A percentile compares a stretch with the other conserved stretches of the same genome.
Evolutionary conservation across 2,113 vertebrate species (phyloP).

Genomic region (Thalassarche chlororhynchos): DNA sequence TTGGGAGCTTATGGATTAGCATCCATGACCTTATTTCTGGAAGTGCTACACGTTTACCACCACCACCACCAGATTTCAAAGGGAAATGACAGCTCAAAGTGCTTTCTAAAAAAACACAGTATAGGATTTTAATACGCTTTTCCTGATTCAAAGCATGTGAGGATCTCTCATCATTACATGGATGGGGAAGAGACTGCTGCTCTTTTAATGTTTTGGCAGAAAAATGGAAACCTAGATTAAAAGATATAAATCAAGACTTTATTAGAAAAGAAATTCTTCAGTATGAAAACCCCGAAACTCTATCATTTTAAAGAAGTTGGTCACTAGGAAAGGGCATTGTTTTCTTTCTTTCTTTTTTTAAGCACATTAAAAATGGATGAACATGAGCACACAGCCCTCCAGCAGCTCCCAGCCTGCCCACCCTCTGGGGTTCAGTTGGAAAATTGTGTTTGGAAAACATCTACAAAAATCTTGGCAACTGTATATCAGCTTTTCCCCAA

Average conservation of each 20-base stretch:
- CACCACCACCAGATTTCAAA: not conserved
- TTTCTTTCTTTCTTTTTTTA: not conserved
- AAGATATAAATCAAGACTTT: not conserved
- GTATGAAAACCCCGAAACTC: fast-evolving
- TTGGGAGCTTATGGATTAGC: not conserved
- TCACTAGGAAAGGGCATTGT: not conserved
- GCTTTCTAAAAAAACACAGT: not conserved
- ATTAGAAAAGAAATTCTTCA: not conserved
- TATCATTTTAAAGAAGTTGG: not conserved
- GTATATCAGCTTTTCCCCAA: slow-evolving; percentile 12
- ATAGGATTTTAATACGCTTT: not conserved
- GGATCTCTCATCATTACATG: not conserved
- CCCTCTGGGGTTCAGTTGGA: slow-evolving; percentile 24
- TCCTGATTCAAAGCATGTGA: not conserved
- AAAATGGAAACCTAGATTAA: not conserved
- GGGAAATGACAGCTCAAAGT: not conserved
- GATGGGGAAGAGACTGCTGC: not conserved
- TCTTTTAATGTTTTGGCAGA: not conserved
- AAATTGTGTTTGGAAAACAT: slow-evolving; percentile 53
- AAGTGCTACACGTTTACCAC: not conserved
- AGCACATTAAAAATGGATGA: slow-evolving; percentile 22
- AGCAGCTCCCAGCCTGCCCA: slow-evolving; percentile 30
- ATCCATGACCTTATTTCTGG: not conserved
- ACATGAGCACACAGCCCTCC: slow-evolving; percentile 5
- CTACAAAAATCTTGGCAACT: slow-evolving; percentile 56